Percentiles rank a stretch among this genome's conserved stretches.
phyloP scores from a whole-genome alignment of 2,113 vertebrate species.

The Etheostoma spectabile region DNA sequence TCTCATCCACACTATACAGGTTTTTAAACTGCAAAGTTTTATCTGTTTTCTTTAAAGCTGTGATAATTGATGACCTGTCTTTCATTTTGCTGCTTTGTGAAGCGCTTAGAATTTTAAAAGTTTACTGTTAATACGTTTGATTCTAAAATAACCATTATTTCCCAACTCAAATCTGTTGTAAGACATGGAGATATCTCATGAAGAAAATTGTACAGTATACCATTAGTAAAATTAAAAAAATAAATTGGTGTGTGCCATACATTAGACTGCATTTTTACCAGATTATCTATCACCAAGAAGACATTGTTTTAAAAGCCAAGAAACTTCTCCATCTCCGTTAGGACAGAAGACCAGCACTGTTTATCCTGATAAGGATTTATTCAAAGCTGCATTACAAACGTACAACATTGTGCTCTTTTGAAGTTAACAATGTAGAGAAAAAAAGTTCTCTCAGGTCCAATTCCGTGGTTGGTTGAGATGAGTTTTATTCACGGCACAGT shows the following conservation, averaged over 20 bases:
- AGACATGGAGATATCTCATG: background rate
- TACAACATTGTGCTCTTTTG: background rate
- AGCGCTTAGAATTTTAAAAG: no score
- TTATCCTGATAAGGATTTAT: slow-evolving; percentile 17
- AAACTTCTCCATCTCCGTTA: background rate
- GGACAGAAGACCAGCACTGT: background rate
- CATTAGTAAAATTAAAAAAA: background rate
- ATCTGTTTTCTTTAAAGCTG: no score
- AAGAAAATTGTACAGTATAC: background rate
- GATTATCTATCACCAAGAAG: background rate
- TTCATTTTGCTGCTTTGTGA: no score
- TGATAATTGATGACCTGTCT: no score
- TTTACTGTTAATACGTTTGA: no score
- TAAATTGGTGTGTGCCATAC: background rate
- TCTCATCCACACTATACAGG: no score
- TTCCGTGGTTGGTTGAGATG: no score
- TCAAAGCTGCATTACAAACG: slow-evolving; percentile 8
- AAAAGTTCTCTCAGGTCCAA: no score
- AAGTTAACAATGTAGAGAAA: background rate
- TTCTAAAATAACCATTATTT: background rate
- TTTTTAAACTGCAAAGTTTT: no score
- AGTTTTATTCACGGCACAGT: no score
- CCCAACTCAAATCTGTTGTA: background rate
- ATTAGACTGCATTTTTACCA: background rate
- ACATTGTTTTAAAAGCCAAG: background rate